A percentile compares a stretch with the other conserved stretches of the same genome.
phyloP scores from a whole-genome alignment of 2,113 vertebrate species.

The Tringa solitaria region DNA sequence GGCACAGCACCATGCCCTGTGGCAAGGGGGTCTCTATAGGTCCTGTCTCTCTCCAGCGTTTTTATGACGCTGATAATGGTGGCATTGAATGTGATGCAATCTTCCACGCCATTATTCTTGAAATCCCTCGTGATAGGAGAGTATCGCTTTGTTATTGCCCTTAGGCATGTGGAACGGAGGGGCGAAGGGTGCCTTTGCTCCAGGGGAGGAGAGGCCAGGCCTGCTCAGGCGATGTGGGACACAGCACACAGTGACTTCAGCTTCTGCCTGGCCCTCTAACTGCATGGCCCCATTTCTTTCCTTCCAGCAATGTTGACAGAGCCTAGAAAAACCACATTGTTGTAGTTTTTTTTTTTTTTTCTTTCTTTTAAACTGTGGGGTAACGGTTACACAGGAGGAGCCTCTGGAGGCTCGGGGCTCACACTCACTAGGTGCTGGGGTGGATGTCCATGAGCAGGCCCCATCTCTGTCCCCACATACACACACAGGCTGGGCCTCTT shows the following conservation, averaged over 20 bases:
- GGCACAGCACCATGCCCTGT: accelerated
- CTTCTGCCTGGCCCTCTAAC: background rate
- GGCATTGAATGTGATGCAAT: background rate
- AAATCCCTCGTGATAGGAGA: background rate
- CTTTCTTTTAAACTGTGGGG: background rate
- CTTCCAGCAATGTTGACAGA: background rate
- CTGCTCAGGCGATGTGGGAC: accelerated
- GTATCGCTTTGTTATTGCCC: accelerated
- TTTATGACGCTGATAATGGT: background rate
- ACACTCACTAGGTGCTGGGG: accelerated
- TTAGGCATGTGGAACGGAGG: accelerated
- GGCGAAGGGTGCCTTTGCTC: background rate
- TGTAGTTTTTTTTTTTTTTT: too few species aligned
- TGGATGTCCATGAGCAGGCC: accelerated
- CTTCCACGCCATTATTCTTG: background rate
- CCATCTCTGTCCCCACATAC: background rate
- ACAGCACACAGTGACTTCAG: accelerated
- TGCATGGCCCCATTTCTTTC: background rate
- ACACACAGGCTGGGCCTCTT: background rate
- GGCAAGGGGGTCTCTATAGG: background rate
- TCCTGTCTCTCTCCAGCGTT: background rate
- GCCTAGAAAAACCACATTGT: background rate
- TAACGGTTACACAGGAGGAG: background rate
- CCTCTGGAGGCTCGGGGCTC: background rate
- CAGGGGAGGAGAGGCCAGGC: accelerated